phyloP scores from a whole-genome alignment of 2,797 vertebrate genomes.

The Chiloscyllium punctatum region DNA sequence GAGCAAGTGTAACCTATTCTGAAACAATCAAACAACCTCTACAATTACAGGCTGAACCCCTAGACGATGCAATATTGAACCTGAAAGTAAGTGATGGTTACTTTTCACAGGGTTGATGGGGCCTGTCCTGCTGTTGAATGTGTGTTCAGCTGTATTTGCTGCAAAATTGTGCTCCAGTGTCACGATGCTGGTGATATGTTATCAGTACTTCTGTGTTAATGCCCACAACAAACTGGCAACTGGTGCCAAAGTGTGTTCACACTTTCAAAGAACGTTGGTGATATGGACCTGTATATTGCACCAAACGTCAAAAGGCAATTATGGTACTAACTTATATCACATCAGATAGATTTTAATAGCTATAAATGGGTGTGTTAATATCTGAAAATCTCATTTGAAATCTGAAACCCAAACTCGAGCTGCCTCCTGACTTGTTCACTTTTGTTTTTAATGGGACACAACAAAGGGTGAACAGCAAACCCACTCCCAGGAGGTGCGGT shows the following conservation, averaged over 20 bases:
- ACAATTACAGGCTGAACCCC: too few species aligned
- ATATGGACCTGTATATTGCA: neutral
- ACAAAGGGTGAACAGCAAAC: neutral
- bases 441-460: neutral
- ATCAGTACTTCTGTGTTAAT: neutral
- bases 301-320: neutral
- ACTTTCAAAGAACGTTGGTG: neutral
- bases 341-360: neutral
- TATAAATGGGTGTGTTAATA: neutral
- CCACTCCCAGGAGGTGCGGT: neutral
- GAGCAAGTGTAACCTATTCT: too few species aligned
- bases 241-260: neutral
- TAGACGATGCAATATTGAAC: too few species aligned
- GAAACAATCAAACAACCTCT: too few species aligned
- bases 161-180: neutral
- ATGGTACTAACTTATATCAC: neutral
- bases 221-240: neutral
- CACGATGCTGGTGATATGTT: neutral
- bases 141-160: neutral
- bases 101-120: too few species aligned
- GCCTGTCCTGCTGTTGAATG: too few species aligned
- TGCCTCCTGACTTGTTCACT: neutral
- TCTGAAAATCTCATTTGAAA: neutral
- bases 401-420: neutral
- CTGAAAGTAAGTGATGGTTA: too few species aligned